A percentile compares a stretch with the other conserved stretches of the same genome.
Evolutionary conservation across 2,113 vertebrate genomes (phyloP).

Genomic region (Xiphorhynchus elegans): DNA sequence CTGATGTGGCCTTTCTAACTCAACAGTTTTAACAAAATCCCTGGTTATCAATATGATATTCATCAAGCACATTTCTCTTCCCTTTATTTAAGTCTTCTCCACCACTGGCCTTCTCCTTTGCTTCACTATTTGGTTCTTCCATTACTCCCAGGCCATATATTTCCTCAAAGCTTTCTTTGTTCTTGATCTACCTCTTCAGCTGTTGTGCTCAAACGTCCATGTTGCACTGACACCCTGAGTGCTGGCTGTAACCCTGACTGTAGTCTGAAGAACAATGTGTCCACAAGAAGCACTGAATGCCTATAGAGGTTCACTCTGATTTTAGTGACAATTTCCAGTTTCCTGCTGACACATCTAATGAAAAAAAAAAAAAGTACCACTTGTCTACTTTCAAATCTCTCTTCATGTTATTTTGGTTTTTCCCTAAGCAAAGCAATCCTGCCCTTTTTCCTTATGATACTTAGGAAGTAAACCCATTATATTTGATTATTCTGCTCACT

Average conservation of each 20-base stretch:
- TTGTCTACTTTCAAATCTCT: not conserved
- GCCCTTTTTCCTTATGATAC: not conserved
- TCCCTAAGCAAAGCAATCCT: not conserved
- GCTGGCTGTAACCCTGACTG: accelerated
- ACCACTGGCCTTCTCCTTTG: not conserved
- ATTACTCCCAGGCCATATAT: not conserved
- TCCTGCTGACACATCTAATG: not conserved
- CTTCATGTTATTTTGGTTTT: not conserved
- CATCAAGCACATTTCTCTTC: not conserved
- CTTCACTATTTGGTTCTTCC: not conserved
- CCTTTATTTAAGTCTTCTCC: not conserved
- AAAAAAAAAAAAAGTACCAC: not conserved
- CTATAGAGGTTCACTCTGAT: not conserved
- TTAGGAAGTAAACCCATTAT: not conserved
- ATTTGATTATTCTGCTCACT: not conserved
- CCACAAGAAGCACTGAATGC: not conserved
- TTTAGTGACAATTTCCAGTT: not conserved
- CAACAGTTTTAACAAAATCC: not conserved
- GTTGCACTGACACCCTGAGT: not conserved
- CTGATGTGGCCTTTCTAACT: not conserved
- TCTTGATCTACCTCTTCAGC: not conserved
- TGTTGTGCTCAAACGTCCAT: not conserved
- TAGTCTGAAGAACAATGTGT: not conserved
- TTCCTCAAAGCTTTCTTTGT: not conserved
- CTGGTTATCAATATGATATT: not conserved